phyloP scores from a whole-genome alignment of 2,888 invertebrate genomes.

The Meteorus colon region DNA sequence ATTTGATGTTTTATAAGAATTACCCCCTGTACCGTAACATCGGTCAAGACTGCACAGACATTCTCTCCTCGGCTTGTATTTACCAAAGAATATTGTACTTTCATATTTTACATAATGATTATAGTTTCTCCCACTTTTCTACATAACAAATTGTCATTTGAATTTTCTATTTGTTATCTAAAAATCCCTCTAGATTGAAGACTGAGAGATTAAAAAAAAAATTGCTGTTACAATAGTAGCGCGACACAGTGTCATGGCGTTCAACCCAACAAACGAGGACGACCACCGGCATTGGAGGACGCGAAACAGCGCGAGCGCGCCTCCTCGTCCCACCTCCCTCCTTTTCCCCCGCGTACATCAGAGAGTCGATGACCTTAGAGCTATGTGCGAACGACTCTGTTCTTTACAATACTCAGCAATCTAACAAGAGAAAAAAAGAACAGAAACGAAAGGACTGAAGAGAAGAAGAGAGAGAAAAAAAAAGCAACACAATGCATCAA shows the following conservation, averaged over 20 bases:
- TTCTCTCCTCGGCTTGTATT: no score
- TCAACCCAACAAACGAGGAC: slow-evolving; percentile 21
- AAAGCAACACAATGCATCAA: background rate
- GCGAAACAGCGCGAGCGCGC: slow-evolving; percentile 21
- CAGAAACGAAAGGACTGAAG: background rate
- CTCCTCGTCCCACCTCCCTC: slow-evolving; percentile 13
- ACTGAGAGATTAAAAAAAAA: background rate
- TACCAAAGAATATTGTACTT: no score
- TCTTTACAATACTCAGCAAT: slow-evolving; percentile 21
- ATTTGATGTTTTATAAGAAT: no score
- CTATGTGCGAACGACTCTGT: slow-evolving; percentile 33
- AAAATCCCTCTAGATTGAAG: background rate
- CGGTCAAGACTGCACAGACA: no score
- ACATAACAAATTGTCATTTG: no score
- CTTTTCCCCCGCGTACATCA: slow-evolving; percentile 24
- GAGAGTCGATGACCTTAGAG: slow-evolving; percentile 50
- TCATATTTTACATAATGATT: no score
- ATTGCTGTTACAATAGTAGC: background rate
- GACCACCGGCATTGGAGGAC: slow-evolving; percentile 23
- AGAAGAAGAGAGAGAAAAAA: background rate
- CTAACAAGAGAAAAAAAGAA: background rate
- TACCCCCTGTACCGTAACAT: no score
- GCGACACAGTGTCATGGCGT: slow-evolving; percentile 2
- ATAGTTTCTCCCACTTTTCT: no score
- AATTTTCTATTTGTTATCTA: no score